Percentiles rank a stretch among this genome's conserved stretches.
These are phyloP conservation scores for Rhinolophus sinicus DNA, from an alignment of 2,113 vertebrate genomes.

Conservation along the genomic window DNA sequence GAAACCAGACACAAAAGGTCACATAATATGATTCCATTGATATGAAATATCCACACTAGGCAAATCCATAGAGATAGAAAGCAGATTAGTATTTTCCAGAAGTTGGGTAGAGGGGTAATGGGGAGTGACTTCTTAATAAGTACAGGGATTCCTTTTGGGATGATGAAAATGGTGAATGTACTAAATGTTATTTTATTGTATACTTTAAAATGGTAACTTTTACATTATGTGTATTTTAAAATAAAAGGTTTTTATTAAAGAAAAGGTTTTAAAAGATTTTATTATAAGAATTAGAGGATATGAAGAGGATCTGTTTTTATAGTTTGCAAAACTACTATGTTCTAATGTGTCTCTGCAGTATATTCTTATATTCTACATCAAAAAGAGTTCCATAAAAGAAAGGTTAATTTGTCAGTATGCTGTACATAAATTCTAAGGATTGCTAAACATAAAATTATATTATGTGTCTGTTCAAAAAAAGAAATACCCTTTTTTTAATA, in stretches of 20 bases:
- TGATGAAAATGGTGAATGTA: background rate
- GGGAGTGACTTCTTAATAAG: background rate
- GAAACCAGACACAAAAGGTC: background rate
- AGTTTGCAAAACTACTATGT: conserved; percentile 80
- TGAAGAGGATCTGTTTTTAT: conserved; percentile 44
- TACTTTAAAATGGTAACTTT: background rate
- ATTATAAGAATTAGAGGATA: background rate
- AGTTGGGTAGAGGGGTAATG: background rate
- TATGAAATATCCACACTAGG: background rate
- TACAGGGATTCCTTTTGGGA: background rate
- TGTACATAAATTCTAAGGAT: conserved; percentile 80
- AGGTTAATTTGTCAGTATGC: conserved; percentile 66
- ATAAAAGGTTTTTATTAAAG: background rate
- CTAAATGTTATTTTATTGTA: background rate
- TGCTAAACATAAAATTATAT: conserved; percentile 84
- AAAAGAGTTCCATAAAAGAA: conserved; percentile 82
- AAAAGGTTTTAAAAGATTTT: background rate
- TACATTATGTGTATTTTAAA: background rate
- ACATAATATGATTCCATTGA: background rate
- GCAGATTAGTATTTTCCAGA: background rate
- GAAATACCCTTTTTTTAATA: conserved; percentile 77
- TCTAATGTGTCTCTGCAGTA: conserved; percentile 82
- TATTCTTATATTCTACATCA: conserved; percentile 75
- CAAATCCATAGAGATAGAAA: conserved; percentile 1
- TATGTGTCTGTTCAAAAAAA: conserved; percentile 79